Evolutionary conservation across 2,797 vertebrate genomes (phyloP), one percentile per base, ranked within the genome.

Genomic region (Melanotaenia maccullochi): DNA sequence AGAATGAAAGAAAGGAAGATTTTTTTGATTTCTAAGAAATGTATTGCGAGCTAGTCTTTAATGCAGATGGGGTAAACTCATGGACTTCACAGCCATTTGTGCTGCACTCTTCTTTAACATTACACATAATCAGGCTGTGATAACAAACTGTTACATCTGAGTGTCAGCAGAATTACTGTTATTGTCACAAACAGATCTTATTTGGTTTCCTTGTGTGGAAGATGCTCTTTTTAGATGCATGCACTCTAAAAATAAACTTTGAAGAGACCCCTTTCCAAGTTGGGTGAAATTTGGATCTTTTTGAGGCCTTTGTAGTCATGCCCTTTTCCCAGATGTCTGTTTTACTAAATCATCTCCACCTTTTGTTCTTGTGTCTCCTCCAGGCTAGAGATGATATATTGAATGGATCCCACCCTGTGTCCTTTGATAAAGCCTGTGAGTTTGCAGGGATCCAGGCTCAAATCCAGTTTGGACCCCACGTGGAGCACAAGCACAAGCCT

Each of bases 331-430:
- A 64, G 40, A 62, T 52, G 68, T 77, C 71, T 76, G 66, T 73
- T 66, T 68, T 58, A 67, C 69, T 76, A 35, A 63, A 40, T 24
- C 49, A n/a, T n/a, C 16, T 38, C 32, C 51, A 30, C 54, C 65
- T 40, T 20, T 24, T 83, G 71, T 73, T 32, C 60, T 71, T 55
- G 5, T 87, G 65, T 86, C 79, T 87, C 82, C 82, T 84, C 61
- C 79, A 99, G 98, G 97, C 98, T 64, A 95, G 98, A 68, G 98
- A 99, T 90, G 98, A 99, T 91, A 99, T 99, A 92, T 93, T 99
- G 87, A 99, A 99, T 6, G 97, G 98, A 73, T 99, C 98, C 83
- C 98, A 99, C 85, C 98, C 98, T 0, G 98, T 99, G 63, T 99
- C 97, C 91, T 99, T 99, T 71, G 98, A 99, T 89, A 99, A 99